These are phyloP conservation scores for Cantharis rufa DNA, from an alignment of 2,888 invertebrate species.

Conservation along the genomic window DNA sequence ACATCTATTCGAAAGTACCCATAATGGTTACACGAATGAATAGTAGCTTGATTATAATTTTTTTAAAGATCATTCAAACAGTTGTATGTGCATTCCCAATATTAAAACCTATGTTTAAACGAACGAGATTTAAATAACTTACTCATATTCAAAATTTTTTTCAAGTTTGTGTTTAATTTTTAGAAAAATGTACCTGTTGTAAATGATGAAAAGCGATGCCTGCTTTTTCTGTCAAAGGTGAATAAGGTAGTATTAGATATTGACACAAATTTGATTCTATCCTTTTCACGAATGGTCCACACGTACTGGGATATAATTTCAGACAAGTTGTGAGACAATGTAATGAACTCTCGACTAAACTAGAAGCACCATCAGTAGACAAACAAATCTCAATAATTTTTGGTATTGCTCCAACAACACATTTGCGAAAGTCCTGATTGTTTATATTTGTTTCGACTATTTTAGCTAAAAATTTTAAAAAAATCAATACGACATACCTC, in stretches of 20 bases:
- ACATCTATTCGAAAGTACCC: too few relatives aligned
- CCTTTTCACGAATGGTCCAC: slow-evolving; percentile 26
- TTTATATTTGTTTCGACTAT: slow-evolving; percentile 18
- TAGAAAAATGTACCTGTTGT: slow-evolving; percentile 29
- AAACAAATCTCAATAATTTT: slow-evolving; percentile 32
- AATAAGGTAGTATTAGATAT: slow-evolving; percentile 8
- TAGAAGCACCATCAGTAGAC: neutral
- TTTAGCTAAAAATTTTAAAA: slow-evolving; percentile 15
- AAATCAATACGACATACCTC: neutral
- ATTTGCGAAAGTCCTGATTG: slow-evolving; percentile 32
- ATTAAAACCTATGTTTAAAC: too few relatives aligned
- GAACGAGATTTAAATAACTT: too few relatives aligned
- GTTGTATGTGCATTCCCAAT: too few relatives aligned
- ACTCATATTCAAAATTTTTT: too few relatives aligned
- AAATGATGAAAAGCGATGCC: slow-evolving; percentile 32
- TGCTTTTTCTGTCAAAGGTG: slow-evolving; percentile 22
- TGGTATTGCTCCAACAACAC: slow-evolving; percentile 17
- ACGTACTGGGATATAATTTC: slow-evolving; percentile 28
- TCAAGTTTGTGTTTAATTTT: neutral
- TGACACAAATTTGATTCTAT: slow-evolving; percentile 27
- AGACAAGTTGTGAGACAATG: slow-evolving; percentile 30
- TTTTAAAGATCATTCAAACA: too few relatives aligned
- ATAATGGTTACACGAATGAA: too few relatives aligned
- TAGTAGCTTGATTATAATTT: too few relatives aligned
- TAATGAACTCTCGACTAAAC: slow-evolving; percentile 9